Percentiles rank a stretch among this genome's conserved stretches.
Conservation (phyloP, 2,797 vertebrate species). For the Microhierax caerulescens region DNA sequence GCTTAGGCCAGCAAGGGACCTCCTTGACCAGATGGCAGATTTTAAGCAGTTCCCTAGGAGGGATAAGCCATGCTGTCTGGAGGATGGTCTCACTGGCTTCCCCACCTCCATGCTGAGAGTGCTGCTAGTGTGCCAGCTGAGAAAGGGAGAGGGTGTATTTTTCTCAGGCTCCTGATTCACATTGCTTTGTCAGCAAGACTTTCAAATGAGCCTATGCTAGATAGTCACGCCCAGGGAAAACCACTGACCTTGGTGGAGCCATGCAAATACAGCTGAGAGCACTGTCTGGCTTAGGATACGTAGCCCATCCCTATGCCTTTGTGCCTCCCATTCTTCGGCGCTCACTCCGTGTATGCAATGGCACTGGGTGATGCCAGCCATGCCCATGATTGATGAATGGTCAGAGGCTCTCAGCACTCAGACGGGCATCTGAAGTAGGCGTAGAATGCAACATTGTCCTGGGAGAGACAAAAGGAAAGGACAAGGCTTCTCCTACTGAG, state of each 20-base stretch:
- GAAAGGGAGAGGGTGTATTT: neutral
- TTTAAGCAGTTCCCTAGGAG: neutral
- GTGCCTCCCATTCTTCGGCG: neutral
- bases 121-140: neutral
- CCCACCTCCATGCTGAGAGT: neutral
- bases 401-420: neutral
- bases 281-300: neutral
- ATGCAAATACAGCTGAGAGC: neutral
- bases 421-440: neutral
- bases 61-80: neutral
- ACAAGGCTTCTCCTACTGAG: neutral
- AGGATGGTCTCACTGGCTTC: neutral
- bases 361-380: neutral
- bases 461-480: neutral
- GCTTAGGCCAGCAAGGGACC: neutral
- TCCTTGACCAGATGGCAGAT: neutral
- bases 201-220: neutral
- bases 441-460: neutral
- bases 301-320: neutral
- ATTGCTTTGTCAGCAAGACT: neutral
- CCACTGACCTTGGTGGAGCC: neutral
- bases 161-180: neutral
- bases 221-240: neutral
- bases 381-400: neutral
- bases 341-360: rapidly evolving